phyloP scores from a whole-genome alignment of 2,113 vertebrate genomes.

The Pseudorectes ferrugineus region DNA sequence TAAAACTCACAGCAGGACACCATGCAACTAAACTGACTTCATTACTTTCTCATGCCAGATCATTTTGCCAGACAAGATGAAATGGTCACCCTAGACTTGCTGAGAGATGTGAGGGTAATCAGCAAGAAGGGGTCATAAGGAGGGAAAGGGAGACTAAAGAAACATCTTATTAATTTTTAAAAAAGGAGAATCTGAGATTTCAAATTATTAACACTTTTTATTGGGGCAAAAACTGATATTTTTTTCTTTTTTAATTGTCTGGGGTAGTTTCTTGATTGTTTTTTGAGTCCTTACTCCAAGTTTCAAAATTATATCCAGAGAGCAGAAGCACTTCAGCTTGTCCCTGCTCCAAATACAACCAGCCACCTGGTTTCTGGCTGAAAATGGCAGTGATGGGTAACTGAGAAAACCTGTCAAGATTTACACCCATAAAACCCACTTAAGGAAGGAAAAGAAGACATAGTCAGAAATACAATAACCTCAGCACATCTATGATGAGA shows the following conservation, averaged over 20 bases:
- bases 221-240: background rate
- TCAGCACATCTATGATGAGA: background rate
- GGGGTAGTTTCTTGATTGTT: accelerated
- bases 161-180: background rate
- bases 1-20: background rate
- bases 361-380: background rate
- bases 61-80: background rate
- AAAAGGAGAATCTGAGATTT: background rate
- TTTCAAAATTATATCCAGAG: background rate
- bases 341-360: background rate
- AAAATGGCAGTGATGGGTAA: background rate
- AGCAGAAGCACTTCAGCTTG: conserved; percentile 3
- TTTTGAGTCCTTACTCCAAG: background rate
- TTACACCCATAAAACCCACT: background rate
- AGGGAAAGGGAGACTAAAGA: background rate
- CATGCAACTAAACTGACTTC: background rate
- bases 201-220: background rate
- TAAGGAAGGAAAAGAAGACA: background rate
- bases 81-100: background rate
- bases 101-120: background rate
- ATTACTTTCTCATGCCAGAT: background rate
- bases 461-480: background rate
- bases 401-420: background rate
- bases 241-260: background rate
- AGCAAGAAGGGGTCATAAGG: background rate